Percentiles rank a stretch among this genome's conserved stretches.
Evolutionary conservation across 2,888 invertebrate genomes (phyloP).

Genomic region (Alcis repandata): DNA sequence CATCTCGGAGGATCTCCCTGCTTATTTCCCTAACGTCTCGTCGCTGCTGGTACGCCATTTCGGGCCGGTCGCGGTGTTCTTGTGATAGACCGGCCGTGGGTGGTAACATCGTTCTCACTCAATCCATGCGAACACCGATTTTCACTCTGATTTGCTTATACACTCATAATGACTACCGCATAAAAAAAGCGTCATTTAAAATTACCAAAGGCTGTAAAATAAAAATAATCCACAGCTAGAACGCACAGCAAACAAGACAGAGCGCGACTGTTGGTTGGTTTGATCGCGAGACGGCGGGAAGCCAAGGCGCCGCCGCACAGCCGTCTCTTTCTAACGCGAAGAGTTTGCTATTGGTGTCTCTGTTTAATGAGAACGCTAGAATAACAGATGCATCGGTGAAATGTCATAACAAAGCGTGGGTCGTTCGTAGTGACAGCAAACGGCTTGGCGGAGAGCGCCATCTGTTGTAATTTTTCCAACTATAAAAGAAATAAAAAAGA

Average conservation of each 20-base stretch:
- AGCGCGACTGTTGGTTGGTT: constrained; percentile 75
- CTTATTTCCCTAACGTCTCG: constrained; percentile 81
- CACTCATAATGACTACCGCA: constrained; percentile 52
- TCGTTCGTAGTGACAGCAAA: constrained; percentile 45
- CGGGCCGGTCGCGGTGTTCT: constrained; percentile 81
- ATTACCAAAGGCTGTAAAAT: constrained; percentile 54
- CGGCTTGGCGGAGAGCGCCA: constrained; percentile 63
- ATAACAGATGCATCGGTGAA: constrained; percentile 72
- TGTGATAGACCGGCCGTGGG: constrained; percentile 83
- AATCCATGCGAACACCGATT: constrained; percentile 75
- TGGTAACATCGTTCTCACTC: constrained; percentile 81
- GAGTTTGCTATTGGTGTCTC: constrained; percentile 57
- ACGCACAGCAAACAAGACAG: constrained; percentile 77
- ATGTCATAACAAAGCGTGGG: constrained; percentile 85
- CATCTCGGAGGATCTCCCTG: constrained; percentile 80
- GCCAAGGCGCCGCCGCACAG: constrained; percentile 79
- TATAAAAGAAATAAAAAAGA: constrained; percentile 43
- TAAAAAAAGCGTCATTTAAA: constrained; percentile 46
- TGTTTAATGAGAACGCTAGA: constrained; percentile 65
- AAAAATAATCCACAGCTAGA: constrained; percentile 66
- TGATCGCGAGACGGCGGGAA: constrained; percentile 77
- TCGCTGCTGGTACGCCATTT: constrained; percentile 83
- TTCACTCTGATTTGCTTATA: constrained; percentile 62
- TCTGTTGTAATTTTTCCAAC: constrained; percentile 54
- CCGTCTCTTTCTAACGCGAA: constrained; percentile 60